Percentiles rank a stretch among this genome's conserved stretches.
Evolutionary conservation across 2,113 vertebrate species (phyloP).

Genomic region (Leptocoma aspasia): DNA sequence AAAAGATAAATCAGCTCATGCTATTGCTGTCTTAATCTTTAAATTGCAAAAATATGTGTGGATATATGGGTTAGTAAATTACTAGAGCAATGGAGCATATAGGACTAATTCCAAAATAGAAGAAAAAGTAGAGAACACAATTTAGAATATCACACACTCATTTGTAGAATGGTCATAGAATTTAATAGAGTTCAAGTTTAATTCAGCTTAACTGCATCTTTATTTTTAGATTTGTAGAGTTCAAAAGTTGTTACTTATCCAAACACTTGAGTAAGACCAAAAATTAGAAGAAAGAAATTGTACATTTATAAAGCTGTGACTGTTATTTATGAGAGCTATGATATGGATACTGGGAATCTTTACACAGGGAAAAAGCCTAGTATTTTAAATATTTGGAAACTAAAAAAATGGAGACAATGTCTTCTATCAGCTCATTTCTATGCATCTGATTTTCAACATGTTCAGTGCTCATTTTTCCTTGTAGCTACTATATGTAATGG

Average conservation of each 20-base stretch:
- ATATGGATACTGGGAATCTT: not conserved
- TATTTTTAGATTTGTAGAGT: not conserved
- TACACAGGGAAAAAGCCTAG: rapidly evolving
- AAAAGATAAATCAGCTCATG: not conserved
- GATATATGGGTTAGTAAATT: not conserved
- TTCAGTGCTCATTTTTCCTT: not conserved
- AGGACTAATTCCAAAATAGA: not conserved
- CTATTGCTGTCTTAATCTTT: not conserved
- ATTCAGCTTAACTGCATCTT: not conserved
- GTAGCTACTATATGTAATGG: not conserved
- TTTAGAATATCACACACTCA: not conserved
- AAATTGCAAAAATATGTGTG: not conserved
- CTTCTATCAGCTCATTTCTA: not conserved
- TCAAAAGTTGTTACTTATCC: not conserved
- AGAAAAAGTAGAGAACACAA: not conserved
- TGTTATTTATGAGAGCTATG: not conserved
- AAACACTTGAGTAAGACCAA: not conserved
- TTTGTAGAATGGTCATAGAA: not conserved
- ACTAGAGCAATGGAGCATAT: not conserved
- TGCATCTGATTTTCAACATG: not conserved
- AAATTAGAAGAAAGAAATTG: not conserved
- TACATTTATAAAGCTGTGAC: not conserved
- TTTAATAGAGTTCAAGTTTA: not conserved
- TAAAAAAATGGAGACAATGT: not conserved
- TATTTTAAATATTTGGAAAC: not conserved